These are phyloP conservation scores for Petrolisthes manimaculis DNA, from an alignment of 2,888 invertebrate species.

Conservation along the genomic window DNA sequence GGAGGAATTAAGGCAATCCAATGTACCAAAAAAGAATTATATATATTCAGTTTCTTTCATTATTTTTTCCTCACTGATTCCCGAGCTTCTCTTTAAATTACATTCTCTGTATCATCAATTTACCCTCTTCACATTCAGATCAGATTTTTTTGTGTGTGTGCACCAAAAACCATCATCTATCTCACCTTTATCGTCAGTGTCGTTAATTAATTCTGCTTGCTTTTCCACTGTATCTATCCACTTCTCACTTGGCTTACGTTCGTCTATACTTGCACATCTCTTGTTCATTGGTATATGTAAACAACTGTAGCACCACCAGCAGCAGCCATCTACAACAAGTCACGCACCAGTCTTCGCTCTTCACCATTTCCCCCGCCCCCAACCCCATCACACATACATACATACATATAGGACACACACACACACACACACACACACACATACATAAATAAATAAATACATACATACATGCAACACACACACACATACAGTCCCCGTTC, in stretches of 20 bases:
- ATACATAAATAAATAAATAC: too few relatives aligned
- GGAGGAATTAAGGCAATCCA: too few relatives aligned
- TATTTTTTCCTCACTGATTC: neutral
- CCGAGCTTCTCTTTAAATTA: neutral
- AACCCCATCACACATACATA: neutral
- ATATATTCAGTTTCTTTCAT: neutral
- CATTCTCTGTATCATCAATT: neutral
- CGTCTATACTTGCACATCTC: neutral
- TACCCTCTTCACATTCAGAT: neutral
- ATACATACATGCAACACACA: neutral
- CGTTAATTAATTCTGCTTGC: neutral
- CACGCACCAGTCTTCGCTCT: neutral
- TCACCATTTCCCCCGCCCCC: neutral
- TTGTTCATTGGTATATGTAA: neutral
- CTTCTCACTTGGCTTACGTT: neutral
- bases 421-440: too few relatives aligned
- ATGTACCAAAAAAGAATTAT: too few relatives aligned
- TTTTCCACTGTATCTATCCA: neutral
- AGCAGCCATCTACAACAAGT: neutral
- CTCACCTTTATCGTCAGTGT: neutral
- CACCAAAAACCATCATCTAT: neutral
- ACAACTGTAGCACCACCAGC: neutral
- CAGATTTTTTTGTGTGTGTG: neutral
- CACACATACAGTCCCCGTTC: neutral
- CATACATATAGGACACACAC: too few relatives aligned